Conservation (phyloP, 2,113 vertebrate genomes). For the Psilopsiagon aymara region DNA sequence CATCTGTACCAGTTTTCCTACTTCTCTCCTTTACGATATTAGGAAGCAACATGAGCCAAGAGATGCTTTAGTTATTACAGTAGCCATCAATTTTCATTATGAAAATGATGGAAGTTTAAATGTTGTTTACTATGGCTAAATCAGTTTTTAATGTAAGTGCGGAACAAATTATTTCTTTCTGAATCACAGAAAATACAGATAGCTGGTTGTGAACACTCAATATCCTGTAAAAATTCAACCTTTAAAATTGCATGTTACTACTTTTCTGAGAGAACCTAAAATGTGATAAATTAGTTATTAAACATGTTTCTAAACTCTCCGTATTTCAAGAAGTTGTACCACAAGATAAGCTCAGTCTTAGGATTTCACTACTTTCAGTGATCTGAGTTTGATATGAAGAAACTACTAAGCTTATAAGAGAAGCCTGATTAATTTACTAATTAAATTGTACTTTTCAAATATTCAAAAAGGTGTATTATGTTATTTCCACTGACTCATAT, state of each 20-base stretch:
- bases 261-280: neutral
- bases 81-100: neutral
- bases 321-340: neutral
- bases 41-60: neutral
- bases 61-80: neutral
- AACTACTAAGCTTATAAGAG: neutral
- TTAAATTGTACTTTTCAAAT: neutral
- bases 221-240: neutral
- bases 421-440: neutral
- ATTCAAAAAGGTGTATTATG: neutral
- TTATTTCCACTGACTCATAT: neutral
- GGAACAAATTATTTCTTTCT: neutral
- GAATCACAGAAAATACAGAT: neutral
- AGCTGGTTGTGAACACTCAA: neutral
- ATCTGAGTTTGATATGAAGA: neutral
- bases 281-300: constrained; percentile 18
- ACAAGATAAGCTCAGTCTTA: neutral
- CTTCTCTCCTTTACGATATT: neutral
- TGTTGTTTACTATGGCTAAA: neutral
- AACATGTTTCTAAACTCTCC: neutral
- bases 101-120: neutral
- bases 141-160: neutral
- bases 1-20: neutral
- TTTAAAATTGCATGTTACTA: neutral
- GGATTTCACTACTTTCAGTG: neutral